These are phyloP conservation scores for Cyclina sinensis DNA, from an alignment of 1,140 invertebrate species.

Conservation along the genomic window DNA sequence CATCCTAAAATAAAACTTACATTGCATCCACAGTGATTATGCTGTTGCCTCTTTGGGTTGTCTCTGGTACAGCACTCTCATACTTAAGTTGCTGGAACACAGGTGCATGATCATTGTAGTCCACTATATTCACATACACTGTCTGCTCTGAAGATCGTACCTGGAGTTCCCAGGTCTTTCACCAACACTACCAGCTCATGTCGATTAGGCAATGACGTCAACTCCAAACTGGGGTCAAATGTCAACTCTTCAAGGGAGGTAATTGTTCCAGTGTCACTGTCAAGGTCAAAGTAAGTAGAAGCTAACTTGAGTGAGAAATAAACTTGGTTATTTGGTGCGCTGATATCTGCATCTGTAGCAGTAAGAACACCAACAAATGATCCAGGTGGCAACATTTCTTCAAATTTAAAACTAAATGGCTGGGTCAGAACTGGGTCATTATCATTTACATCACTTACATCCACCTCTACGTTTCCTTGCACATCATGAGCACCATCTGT, in stretches of 20 bases:
- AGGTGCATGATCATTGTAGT: constrained; percentile 85
- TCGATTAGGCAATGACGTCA: constrained; percentile 94
- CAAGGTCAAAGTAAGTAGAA: constrained; percentile 95
- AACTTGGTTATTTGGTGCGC: constrained; percentile 97
- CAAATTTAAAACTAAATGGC: constrained; percentile 86
- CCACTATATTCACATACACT: constrained; percentile 80
- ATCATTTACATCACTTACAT: constrained; percentile 92
- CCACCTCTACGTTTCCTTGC: constrained; percentile 91
- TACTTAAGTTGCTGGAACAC: constrained; percentile 81
- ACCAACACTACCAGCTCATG: constrained; percentile 95
- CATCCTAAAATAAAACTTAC: constrained; percentile 87
- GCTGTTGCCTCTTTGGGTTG: constrained; percentile 90
- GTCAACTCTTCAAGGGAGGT: constrained; percentile 93
- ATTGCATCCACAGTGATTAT: constrained; percentile 91
- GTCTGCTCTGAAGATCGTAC: constrained; percentile 89
- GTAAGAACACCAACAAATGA: constrained; percentile 93
- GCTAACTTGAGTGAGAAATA: constrained; percentile 95
- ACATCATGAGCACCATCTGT: constrained; percentile 91
- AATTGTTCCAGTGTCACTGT: constrained; percentile 96
- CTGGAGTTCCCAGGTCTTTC: constrained; percentile 98
- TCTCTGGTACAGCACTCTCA: constrained; percentile 91
- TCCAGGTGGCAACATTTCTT: constrained; percentile 91
- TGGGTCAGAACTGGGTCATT: constrained; percentile 80
- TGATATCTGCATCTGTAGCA: constrained; percentile 95
- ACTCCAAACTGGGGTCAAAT: constrained; percentile 92